Base-by-base conservation (phyloP, 2,888 invertebrate genomes). In the Drosophila picticornis region DNA sequence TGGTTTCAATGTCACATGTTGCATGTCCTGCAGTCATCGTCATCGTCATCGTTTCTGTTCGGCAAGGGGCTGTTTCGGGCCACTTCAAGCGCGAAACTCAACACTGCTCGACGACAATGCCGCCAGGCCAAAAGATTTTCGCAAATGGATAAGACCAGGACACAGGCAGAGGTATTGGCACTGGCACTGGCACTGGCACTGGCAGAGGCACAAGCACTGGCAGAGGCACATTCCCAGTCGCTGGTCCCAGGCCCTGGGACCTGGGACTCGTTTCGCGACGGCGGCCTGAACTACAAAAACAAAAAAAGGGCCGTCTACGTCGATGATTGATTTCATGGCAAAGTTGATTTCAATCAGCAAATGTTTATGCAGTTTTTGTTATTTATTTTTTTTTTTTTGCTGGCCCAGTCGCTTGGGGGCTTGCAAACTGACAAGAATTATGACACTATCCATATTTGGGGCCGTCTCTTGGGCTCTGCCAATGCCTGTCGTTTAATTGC, bases 241-340 rank as follows among this genome's bases (percentile, higher is more conserved):
- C 13, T 46, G 43, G 43, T 19, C 19, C 48, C 60, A 59, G 66
- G 50, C 43, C 75, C 72, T 36, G 58, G 52, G 65, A 61, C 50
- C 51, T 29, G 38, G n/a, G 25, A 29, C 56, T 55, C 51, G 51
- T 51, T 27, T 55, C 52, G 32, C 36, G 46, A 46, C 58, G 63
- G 66, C 31, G 53, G 56, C 38, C 27, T 34, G 50, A 51, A 51
- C 46, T 46, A 46, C 25, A 46, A 46, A n/a, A 58, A 53, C n/a
- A n/a, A 84, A 85, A 78, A 89, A 84, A 81, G 78, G 85, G 69
- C 63, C 81, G 77, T 80, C 81, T 66, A 68, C 83, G 70, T 78
- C 87, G 91, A 91, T 91, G 91, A 91, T 91, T 91, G 91, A 91
- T 91, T 91, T 91, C 88, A 88, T 90, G 91, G 87, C 90, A 88